phyloP scores from a whole-genome alignment of 2,797 vertebrate species.

The Falco cherrug region DNA sequence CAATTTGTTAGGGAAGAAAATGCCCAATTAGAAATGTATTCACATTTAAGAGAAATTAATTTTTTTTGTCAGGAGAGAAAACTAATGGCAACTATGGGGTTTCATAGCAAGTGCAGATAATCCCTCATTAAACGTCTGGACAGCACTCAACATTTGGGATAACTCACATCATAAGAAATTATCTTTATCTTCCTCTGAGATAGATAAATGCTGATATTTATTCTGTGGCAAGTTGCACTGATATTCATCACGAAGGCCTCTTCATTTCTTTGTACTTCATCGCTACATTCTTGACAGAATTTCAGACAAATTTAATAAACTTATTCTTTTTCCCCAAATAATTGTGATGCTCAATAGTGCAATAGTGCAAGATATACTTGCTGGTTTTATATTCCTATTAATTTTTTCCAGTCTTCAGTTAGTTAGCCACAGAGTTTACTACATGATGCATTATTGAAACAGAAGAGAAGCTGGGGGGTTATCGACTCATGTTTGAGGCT shows the following conservation, averaged over 20 bases:
- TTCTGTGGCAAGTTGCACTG: conserved; percentile 28
- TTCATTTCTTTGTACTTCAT: conserved; percentile 15
- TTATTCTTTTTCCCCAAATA: background rate
- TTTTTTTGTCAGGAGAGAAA: conserved; percentile 36
- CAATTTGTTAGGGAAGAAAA: conserved; percentile 46
- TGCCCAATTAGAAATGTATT: conserved; percentile 42
- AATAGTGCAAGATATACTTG: background rate
- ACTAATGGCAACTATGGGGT: background rate
- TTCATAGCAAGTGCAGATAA: conserved; percentile 4
- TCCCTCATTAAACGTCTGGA: background rate
- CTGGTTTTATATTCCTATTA: conserved; percentile 38
- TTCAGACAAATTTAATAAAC: conserved; percentile 58
- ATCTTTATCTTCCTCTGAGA: conserved; percentile 12
- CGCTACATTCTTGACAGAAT: conserved; percentile 18
- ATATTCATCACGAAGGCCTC: conserved; percentile 28
- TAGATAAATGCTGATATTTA: conserved; percentile 35
- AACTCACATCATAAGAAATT: conserved; percentile 13
- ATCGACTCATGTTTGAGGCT: background rate
- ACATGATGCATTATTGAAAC: background rate
- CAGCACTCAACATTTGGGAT: conserved; percentile 11
- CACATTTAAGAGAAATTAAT: conserved; percentile 46
- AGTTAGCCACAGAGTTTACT: conserved; percentile 20
- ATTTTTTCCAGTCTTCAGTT: conserved; percentile 34
- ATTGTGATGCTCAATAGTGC: background rate
- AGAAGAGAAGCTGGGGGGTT: conserved; percentile 16